phyloP scores from a whole-genome alignment of 2,113 vertebrate genomes.

The Otus sunia region DNA sequence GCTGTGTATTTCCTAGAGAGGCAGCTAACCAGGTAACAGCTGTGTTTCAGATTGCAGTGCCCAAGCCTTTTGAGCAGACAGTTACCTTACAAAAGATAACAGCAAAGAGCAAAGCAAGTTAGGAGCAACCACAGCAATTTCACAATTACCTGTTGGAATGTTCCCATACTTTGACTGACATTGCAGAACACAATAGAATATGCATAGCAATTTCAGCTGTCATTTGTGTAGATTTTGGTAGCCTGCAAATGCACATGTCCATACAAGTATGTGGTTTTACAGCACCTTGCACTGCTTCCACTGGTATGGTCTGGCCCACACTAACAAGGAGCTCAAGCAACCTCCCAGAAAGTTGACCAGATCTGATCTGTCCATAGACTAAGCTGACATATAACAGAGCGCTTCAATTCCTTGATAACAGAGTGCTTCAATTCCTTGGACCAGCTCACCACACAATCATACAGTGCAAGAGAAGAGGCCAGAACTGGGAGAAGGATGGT shows the following conservation, averaged over 20 bases:
- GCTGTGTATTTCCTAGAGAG: neutral
- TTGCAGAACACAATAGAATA: neutral
- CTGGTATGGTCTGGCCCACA: accelerated
- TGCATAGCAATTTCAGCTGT: neutral
- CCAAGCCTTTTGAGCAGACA: neutral
- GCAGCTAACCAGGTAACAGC: neutral
- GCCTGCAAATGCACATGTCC: neutral
- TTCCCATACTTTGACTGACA: neutral
- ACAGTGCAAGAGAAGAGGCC: neutral
- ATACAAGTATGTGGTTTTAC: neutral
- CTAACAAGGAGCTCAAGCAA: neutral
- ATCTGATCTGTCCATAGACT: neutral
- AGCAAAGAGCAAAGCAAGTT: neutral
- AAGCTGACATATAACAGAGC: neutral
- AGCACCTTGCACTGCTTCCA: neutral
- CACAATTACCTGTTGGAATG: neutral
- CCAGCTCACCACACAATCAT: neutral
- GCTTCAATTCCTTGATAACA: neutral
- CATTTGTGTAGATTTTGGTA: neutral
- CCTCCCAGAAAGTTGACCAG: neutral
- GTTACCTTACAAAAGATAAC: neutral
- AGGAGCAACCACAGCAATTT: neutral
- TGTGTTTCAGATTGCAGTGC: neutral
- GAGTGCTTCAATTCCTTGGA: neutral
- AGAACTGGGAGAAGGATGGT: neutral